phyloP scores from a whole-genome alignment of 2,113 vertebrate genomes.

The Neodon shergylaensis region DNA sequence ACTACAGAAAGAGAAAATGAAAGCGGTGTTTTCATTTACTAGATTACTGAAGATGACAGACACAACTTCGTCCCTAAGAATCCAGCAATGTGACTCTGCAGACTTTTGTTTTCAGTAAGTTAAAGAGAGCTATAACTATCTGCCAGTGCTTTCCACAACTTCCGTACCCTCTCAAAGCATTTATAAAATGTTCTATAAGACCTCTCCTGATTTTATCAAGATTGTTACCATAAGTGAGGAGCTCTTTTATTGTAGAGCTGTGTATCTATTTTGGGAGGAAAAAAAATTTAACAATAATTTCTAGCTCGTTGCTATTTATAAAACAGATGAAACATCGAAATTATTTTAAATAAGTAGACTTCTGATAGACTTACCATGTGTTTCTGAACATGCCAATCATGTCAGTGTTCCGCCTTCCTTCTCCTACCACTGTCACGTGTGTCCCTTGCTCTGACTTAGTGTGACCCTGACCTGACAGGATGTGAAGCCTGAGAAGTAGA shows the following conservation, averaged over 20 bases:
- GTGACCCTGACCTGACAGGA: neutral
- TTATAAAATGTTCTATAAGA: neutral
- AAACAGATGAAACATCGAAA: constrained; percentile 52
- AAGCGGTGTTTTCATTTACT: constrained; percentile 63
- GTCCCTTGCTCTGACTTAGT: neutral
- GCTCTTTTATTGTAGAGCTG: constrained; percentile 12
- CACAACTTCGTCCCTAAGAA: constrained; percentile 38
- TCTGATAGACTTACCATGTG: neutral
- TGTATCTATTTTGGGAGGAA: neutral
- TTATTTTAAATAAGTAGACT: constrained; percentile 16
- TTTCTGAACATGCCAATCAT: neutral
- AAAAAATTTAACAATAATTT: constrained; percentile 13
- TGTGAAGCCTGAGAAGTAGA: neutral
- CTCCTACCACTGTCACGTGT: neutral
- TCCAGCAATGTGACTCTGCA: neutral
- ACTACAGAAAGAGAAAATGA: constrained; percentile 73
- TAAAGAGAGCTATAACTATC: constrained; percentile 21
- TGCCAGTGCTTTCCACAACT: neutral
- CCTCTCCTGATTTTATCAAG: neutral
- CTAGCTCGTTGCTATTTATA: constrained; percentile 54
- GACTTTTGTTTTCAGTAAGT: constrained; percentile 27
- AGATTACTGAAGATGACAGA: constrained; percentile 55
- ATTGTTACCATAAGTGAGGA: neutral
- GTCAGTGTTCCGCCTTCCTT: neutral
- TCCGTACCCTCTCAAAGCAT: neutral